Base-by-base conservation (phyloP, 2,797 vertebrate genomes). In the Cottoperca gobio region DNA sequence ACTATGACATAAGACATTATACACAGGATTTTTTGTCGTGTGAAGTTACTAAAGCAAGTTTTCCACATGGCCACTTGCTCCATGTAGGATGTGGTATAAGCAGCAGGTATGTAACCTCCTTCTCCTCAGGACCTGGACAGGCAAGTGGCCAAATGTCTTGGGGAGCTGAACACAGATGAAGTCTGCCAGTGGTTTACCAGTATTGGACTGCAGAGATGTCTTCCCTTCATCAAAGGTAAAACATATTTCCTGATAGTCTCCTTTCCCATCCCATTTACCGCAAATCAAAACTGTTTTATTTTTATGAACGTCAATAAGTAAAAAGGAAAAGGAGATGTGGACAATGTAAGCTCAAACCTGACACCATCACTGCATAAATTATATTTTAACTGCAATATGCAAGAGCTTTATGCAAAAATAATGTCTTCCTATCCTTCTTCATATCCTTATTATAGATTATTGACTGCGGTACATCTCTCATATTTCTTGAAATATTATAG, bases 121-220 rank as follows among this genome's bases (percentile, higher is more conserved):
- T 86, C 45, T 85, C 64, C 55, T 70, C 88, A 94, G 93, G 83
- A 92, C 70, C 54, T 57, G 54, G 75, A 88, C 49, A 66, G 83
- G 73, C 82, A 76, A 54, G 82, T 54, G 79, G 86, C 82, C 88
- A 96, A 93, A 91, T 78, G 81, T 85, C 90, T 96, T 13, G 79
- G 79, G 81, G 92, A 94, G 85, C 77, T 96, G 76, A 94, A 89
- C 93, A 94, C 81, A 62, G 94, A 94, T 61, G 91, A 92, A 77
- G 82, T 95, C 82, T 96, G 94, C 91, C 93, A 89, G 74, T 96
- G 94, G 94, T 95, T 96, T 88, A 85, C 82, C 69, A 91, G 74
- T 69, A 92, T 93, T 69, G 92, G 93, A 67, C 86, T 93, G 42
- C 76, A 92, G 64, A 95, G 93, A 87, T 95, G 93, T 81, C 88